Evolutionary conservation across 2,113 vertebrate species (phyloP).

Genomic region (Pangasianodon gigas): DNA sequence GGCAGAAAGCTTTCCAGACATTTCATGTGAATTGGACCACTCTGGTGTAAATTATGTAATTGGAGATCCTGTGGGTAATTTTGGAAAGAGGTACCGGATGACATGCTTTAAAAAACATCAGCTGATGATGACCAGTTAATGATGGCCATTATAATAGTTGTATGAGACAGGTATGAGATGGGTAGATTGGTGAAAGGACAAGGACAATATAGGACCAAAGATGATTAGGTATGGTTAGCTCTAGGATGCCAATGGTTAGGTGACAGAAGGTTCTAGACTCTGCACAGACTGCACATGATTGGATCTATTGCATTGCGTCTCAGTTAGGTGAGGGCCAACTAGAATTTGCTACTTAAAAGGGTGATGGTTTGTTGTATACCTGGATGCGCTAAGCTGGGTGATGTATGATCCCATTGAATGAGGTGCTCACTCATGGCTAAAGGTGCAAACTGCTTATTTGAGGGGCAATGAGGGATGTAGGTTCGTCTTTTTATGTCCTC

Average conservation of each 20-base stretch:
- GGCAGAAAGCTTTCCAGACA: neutral
- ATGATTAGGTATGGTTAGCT: neutral
- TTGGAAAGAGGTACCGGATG: neutral
- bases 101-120: neutral
- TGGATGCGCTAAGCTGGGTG: neutral
- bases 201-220: neutral
- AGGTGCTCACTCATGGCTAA: neutral
- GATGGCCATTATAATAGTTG: neutral
- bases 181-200: neutral
- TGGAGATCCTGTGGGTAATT: neutral
- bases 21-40: neutral
- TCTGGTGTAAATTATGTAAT: neutral
- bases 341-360: neutral
- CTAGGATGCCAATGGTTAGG: neutral
- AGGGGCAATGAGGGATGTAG: neutral
- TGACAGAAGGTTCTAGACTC: neutral
- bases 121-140: neutral
- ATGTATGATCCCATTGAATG: neutral
- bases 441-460: neutral
- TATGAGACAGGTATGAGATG: neutral
- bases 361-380: neutral
- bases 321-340: neutral
- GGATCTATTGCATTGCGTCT: neutral
- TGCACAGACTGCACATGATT: neutral
- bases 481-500: neutral